Percentiles rank a stretch among this genome's conserved stretches.
phyloP scores from a whole-genome alignment of 2,797 vertebrate genomes.

The Microctenopoma stevenorrisi region DNA sequence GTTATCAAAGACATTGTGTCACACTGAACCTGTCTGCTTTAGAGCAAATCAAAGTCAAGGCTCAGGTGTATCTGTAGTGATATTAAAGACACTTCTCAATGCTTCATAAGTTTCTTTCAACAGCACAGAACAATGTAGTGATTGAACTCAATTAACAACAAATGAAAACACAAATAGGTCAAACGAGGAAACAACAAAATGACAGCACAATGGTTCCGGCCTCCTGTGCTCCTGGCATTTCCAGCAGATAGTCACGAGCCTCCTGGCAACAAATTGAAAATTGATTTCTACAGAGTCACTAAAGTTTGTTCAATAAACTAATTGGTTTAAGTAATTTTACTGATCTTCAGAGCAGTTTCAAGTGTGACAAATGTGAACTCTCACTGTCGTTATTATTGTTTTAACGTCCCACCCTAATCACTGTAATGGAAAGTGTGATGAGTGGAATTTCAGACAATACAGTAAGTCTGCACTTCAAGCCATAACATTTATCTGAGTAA shows the following conservation, averaged over 20 bases:
- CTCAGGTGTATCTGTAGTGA: too few species aligned
- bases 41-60: too few species aligned
- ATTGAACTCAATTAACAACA: not conserved
- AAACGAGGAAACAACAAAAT: not conserved
- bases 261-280: not conserved
- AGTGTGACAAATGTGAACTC: not conserved
- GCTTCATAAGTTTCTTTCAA: too few species aligned
- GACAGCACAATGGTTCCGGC: not conserved
- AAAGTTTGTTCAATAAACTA: not conserved
- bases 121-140: too few species aligned
- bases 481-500: conserved; percentile 7
- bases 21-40: too few species aligned
- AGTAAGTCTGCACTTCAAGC: conserved; percentile 10
- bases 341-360: not conserved
- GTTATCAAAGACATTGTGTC: too few species aligned
- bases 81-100: too few species aligned
- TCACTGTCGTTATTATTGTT: not conserved
- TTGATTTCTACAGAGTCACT: not conserved
- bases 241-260: not conserved
- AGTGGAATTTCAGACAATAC: not conserved
- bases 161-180: not conserved
- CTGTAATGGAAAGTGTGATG: conserved; percentile 5
- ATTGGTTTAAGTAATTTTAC: not conserved
- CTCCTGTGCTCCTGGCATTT: not conserved
- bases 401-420: conserved; percentile 5